A percentile compares a stretch with the other conserved stretches of the same genome.
Conservation (phyloP, 2,113 vertebrate species). For the Pseudopodoces humilis region DNA sequence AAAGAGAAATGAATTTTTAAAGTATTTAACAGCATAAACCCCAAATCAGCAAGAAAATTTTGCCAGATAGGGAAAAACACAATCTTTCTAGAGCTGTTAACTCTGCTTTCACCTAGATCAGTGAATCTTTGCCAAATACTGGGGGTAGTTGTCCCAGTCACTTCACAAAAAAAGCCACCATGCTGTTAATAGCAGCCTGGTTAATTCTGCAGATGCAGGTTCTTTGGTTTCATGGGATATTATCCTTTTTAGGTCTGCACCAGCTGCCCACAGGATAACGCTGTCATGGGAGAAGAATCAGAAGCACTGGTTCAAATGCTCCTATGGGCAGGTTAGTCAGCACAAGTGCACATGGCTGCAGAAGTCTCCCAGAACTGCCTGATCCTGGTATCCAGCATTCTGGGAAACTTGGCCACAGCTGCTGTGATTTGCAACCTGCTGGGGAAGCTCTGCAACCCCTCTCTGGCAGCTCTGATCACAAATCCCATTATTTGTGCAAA, state of each 20-base stretch:
- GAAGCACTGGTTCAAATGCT: neutral
- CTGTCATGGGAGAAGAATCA: neutral
- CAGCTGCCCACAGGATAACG: neutral
- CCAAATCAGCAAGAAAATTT: neutral
- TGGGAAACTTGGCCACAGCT: neutral
- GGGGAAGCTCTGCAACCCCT: neutral
- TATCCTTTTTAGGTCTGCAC: neutral
- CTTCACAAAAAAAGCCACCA: neutral
- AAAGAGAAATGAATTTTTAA: neutral
- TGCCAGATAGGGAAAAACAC: neutral
- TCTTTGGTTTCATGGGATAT: constrained; percentile 12
- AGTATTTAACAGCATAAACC: neutral
- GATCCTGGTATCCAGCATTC: neutral
- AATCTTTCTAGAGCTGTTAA: neutral
- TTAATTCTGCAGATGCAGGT: neutral
- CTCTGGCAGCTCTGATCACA: neutral
- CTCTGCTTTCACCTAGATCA: neutral
- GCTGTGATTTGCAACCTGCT: accelerated
- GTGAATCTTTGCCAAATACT: neutral
- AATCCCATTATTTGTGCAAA: neutral
- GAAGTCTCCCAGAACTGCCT: neutral
- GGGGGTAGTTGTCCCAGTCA: neutral
- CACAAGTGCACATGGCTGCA: neutral
- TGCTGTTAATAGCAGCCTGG: neutral
- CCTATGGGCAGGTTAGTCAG: neutral